A percentile compares a stretch with the other conserved stretches of the same genome.
Conservation (phyloP, 1,140 invertebrate species). For the Tribolium castaneum region DNA sequence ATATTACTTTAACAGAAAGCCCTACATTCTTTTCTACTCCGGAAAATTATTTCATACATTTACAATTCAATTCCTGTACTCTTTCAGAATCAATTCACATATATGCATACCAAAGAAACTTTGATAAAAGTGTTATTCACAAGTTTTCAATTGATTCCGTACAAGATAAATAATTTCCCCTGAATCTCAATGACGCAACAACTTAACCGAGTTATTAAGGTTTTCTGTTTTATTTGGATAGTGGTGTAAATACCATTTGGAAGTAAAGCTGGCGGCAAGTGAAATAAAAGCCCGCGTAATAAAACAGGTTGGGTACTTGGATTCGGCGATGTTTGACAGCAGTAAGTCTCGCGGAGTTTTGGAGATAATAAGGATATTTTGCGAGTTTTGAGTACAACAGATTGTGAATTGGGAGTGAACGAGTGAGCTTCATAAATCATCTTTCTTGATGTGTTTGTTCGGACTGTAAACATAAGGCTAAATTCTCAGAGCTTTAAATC, state of each 20-base stretch:
- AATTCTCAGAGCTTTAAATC: slow-evolving; percentile 40
- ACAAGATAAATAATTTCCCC: not conserved
- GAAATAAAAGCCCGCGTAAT: slow-evolving; percentile 1
- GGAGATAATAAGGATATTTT: slow-evolving; percentile 4
- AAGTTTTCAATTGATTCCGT: not conserved
- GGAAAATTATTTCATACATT: not conserved
- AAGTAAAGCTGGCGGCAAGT: not conserved
- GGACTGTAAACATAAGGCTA: slow-evolving; percentile 42
- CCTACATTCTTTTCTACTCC: not conserved
- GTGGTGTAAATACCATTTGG: not conserved
- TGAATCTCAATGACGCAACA: too few species aligned
- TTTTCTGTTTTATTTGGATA: not conserved
- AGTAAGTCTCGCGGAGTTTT: not conserved
- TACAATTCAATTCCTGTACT: not conserved
- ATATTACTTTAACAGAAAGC: not conserved
- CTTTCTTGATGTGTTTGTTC: slow-evolving; percentile 41
- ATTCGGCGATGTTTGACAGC: not conserved
- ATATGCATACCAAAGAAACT: not conserved
- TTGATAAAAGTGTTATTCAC: not conserved
- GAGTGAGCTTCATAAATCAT: slow-evolving; percentile 40
- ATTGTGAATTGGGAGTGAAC: slow-evolving; percentile 25
- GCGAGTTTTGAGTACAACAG: slow-evolving; percentile 4
- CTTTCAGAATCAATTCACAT: not conserved
- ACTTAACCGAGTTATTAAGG: not conserved
- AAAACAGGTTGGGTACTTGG: not conserved